Base-by-base conservation (phyloP, 2,113 vertebrate species). In the Oryzias celebensis region DNA sequence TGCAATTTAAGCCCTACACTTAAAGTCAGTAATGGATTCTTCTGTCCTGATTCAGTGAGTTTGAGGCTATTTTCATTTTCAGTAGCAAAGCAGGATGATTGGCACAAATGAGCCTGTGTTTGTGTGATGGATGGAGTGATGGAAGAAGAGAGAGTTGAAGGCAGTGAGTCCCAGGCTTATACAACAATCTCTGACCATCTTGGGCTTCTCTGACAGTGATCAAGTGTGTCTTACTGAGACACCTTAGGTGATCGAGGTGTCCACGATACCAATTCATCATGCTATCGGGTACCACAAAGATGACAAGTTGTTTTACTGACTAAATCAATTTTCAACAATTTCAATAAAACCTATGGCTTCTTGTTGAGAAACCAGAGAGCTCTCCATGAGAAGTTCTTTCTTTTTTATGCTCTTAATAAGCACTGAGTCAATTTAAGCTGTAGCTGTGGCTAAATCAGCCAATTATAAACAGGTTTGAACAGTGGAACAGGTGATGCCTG, bases 211-310 rank as follows among this genome's bases (percentile, higher is more conserved):
- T 90, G 87, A 90, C 89, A 92, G 80, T 93, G 87, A 92, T 89
- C 90, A 92, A 93, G 79, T 91, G 63, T 81, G 83, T 78, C 83
- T 81, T 86, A 89, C 80, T 62, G 28, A 89, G 89, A 90, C 66
- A 91, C 80, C 12, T 66, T 65, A 80, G 83, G 91, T 93, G 89
- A 93, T 85, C 80, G 65, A 91, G 71, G 78, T 87, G 55, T 91
- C 83, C 84, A 77, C 84, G 64, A 77, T 85, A 73, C 89, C 85
- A 83, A 92, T 93, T 90, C 86, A 91, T 92, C 89, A 91, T 84
- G 86, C 85, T 90, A 88, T 61, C 87, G 81, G 20, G 51, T 48
- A 80, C 60, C 78, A 73, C 84, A 63, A 62, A 88, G 89, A 89
- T 87, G 75, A 87, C 76, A 92, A 82, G 84, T 86, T 90, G 85